These are phyloP conservation scores for Orgyia antiqua DNA, from an alignment of 2,888 invertebrate species.

Conservation along the genomic window DNA sequence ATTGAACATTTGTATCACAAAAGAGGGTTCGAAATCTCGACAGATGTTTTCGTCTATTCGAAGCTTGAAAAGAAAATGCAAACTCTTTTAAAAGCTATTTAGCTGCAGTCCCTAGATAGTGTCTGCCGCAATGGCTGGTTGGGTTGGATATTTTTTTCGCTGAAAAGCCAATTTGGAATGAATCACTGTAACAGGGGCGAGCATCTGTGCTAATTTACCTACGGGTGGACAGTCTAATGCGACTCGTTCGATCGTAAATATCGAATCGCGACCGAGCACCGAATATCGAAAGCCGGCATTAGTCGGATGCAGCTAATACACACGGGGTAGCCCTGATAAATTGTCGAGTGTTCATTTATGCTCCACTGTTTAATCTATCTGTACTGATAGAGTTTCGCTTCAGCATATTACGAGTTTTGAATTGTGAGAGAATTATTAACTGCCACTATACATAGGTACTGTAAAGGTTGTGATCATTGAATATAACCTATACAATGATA, in stretches of 20 bases:
- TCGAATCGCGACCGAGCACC: conserved; percentile 72
- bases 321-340: conserved; percentile 73
- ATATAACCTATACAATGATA: no score
- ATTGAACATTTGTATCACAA: conserved; percentile 7
- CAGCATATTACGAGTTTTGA: conserved; percentile 49
- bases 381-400: conserved; percentile 53
- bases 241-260: conserved; percentile 72
- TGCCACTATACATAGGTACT: no score
- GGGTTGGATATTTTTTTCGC: conserved; percentile 55
- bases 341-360: conserved; percentile 75
- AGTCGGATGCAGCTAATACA: conserved; percentile 78
- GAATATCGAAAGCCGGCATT: conserved; percentile 78
- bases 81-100: conserved; percentile 69
- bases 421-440: conserved; percentile 34
- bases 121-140: conserved; percentile 54
- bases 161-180: conserved; percentile 78
- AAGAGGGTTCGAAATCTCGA: conserved; percentile 15
- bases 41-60: conserved; percentile 27
- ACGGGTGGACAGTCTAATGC: conserved; percentile 77
- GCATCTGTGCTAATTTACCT: conserved; percentile 79
- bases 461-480: no score
- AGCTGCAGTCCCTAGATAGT: conserved; percentile 60
- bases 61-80: conserved; percentile 43
- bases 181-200: conserved; percentile 75
- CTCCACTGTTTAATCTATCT: conserved; percentile 76